A percentile compares a stretch with the other conserved stretches of the same genome.
phyloP scores from a whole-genome alignment of 2,797 vertebrate genomes.

The Benthosema pterotum region DNA sequence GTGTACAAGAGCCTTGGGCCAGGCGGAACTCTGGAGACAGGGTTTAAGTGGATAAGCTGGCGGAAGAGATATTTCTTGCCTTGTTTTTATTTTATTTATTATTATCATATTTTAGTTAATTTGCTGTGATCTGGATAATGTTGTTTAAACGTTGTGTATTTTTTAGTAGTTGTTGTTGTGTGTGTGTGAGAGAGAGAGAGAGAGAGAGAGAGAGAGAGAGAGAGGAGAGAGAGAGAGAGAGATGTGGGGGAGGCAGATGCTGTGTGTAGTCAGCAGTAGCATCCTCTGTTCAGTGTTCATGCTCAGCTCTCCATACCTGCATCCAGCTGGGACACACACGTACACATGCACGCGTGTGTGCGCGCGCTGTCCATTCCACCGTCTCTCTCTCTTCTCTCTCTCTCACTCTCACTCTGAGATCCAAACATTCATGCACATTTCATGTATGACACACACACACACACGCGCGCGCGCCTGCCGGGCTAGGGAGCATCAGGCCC shows the following conservation, averaged over 20 bases:
- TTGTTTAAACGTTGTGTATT: conserved; percentile 27
- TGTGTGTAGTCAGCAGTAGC: conserved; percentile 27
- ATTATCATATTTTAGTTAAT: too few relatives aligned
- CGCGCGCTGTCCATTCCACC: not conserved
- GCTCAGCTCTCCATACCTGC: conserved; percentile 50
- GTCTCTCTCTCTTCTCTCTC: not conserved
- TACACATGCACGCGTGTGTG: not conserved
- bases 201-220: too few relatives aligned
- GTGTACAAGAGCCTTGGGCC: too few relatives aligned
- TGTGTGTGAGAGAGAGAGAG: conserved; percentile 18
- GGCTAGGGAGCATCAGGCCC: conserved; percentile 69
- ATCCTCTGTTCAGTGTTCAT: conserved; percentile 26
- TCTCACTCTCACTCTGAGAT: not conserved
- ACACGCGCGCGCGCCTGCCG: conserved; percentile 52
- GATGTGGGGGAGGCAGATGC: conserved; percentile 34
- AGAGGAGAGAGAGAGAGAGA: too few relatives aligned
- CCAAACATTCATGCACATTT: not conserved
- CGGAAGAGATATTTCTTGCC: too few relatives aligned
- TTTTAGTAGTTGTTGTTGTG: not conserved
- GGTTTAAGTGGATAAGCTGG: too few relatives aligned
- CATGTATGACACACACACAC: not conserved
- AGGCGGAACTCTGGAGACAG: too few relatives aligned
- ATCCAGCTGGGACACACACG: conserved; percentile 53
- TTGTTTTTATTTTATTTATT: too few relatives aligned
- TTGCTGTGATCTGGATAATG: not conserved